These are phyloP conservation scores for Rhinophrynus dorsalis DNA, from an alignment of 2,797 vertebrate species.

Conservation along the genomic window DNA sequence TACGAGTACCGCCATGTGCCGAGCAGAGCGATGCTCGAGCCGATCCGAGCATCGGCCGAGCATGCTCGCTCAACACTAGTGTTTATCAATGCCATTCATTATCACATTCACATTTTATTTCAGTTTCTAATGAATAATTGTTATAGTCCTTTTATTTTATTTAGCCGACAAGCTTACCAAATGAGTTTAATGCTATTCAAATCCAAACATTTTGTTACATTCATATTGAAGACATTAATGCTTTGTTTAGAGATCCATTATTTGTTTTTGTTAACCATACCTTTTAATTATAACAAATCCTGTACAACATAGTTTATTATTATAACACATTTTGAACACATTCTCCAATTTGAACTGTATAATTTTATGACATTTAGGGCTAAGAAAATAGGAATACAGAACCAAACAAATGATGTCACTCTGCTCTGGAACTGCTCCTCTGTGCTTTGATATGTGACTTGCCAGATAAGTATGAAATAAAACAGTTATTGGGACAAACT, in stretches of 20 bases:
- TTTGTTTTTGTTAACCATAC: conserved; percentile 7
- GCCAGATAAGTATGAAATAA: conserved; percentile 34
- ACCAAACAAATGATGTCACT: conserved; percentile 41
- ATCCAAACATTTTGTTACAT: neutral
- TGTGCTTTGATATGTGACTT: neutral
- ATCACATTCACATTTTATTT: too few species aligned
- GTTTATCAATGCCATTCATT: too few species aligned
- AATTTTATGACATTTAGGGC: conserved; percentile 17
- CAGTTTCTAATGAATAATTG: too few species aligned
- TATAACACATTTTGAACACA: conserved; percentile 10
- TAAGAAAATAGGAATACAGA: conserved; percentile 8
- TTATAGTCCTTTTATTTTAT: too few species aligned
- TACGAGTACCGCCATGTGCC: too few species aligned
- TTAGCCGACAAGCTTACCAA: too few species aligned
- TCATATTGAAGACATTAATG: neutral
- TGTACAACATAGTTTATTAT: conserved; percentile 36
- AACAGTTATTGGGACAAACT: conserved; percentile 19
- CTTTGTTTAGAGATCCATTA: neutral
- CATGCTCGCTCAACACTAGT: too few species aligned
- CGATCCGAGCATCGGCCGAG: too few species aligned
- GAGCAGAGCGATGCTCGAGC: too few species aligned
- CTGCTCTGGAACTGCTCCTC: conserved; percentile 23
- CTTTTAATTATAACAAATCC: conserved; percentile 14
- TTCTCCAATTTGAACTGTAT: conserved; percentile 3
- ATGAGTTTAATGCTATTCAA: too few species aligned